These are phyloP conservation scores for Drosophila eohydei DNA, from an alignment of 2,888 invertebrate genomes.

Conservation along the genomic window DNA sequence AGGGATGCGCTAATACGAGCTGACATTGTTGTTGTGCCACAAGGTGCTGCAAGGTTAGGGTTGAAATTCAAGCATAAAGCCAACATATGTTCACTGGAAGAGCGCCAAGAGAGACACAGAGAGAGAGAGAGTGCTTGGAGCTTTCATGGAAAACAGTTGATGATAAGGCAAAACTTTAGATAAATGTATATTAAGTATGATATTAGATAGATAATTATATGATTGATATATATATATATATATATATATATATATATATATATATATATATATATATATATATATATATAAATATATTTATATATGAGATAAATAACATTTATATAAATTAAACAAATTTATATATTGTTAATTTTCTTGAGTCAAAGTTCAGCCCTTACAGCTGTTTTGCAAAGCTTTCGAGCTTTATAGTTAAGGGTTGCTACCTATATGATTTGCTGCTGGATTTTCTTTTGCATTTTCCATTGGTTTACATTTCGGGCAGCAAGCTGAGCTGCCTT, in stretches of 20 bases:
- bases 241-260: too few species aligned
- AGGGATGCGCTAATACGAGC: slow-evolving; percentile 28
- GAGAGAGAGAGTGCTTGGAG: slow-evolving; percentile 30
- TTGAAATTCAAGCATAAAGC: slow-evolving; percentile 60
- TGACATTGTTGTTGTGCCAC: slow-evolving; percentile 39
- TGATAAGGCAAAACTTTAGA: background rate
- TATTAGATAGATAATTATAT: background rate
- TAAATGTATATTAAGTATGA: background rate
- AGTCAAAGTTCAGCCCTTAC: slow-evolving; percentile 10
- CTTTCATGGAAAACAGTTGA: slow-evolving; percentile 36
- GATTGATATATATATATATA: background rate
- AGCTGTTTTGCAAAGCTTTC: slow-evolving; percentile 56
- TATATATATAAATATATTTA: too few species aligned
- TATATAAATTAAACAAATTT: background rate
- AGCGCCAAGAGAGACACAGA: slow-evolving; percentile 6
- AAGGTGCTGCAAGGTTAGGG: slow-evolving; percentile 74
- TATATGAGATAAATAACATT: background rate
- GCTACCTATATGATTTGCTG: slow-evolving; percentile 9
- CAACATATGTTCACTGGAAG: slow-evolving; percentile 65
- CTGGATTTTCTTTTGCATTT: slow-evolving; percentile 47
- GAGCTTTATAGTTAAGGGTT: slow-evolving; percentile 54
- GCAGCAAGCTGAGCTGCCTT: slow-evolving; percentile 17
- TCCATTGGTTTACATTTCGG: slow-evolving; percentile 72
- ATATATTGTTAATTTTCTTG: background rate
- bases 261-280: too few species aligned